phyloP scores from a whole-genome alignment of 2,888 invertebrate species.

The Drosophila fungiperda region DNA sequence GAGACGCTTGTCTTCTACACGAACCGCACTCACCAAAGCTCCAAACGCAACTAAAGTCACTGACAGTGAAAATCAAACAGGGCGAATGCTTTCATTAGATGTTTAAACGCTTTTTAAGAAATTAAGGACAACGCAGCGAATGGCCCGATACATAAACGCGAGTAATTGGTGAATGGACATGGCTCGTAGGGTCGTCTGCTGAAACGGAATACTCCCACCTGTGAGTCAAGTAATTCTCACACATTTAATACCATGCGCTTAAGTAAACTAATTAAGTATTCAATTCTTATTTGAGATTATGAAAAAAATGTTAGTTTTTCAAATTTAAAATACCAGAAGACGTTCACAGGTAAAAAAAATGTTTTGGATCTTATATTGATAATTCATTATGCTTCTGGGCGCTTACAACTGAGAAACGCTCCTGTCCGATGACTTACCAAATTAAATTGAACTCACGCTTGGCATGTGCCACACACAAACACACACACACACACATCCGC shows the following conservation, averaged over 20 bases:
- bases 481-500: background rate
- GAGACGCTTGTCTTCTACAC: slow-evolving; percentile 27
- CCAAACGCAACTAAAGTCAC: slow-evolving; percentile 77
- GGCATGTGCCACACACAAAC: slow-evolving; percentile 11
- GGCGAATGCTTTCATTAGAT: slow-evolving; percentile 75
- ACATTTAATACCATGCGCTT: background rate
- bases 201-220: slow-evolving; percentile 23
- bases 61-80: slow-evolving; percentile 57
- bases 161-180: slow-evolving; percentile 77
- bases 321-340: background rate
- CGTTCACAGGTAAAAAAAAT: background rate
- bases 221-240: background rate
- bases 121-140: slow-evolving; percentile 76
- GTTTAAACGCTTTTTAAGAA: slow-evolving; percentile 80
- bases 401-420: slow-evolving; percentile 14
- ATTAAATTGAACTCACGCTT: slow-evolving; percentile 48
- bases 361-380: background rate
- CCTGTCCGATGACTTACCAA: slow-evolving; percentile 61
- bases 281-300: background rate
- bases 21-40: slow-evolving; percentile 71
- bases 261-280: background rate
- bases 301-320: too few species aligned
- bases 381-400: slow-evolving; percentile 8
- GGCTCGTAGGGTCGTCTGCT: slow-evolving; percentile 7
- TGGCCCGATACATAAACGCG: slow-evolving; percentile 59